Evolutionary conservation across 2,113 vertebrate genomes (phyloP).

Genomic region (Scomber scombrus): DNA sequence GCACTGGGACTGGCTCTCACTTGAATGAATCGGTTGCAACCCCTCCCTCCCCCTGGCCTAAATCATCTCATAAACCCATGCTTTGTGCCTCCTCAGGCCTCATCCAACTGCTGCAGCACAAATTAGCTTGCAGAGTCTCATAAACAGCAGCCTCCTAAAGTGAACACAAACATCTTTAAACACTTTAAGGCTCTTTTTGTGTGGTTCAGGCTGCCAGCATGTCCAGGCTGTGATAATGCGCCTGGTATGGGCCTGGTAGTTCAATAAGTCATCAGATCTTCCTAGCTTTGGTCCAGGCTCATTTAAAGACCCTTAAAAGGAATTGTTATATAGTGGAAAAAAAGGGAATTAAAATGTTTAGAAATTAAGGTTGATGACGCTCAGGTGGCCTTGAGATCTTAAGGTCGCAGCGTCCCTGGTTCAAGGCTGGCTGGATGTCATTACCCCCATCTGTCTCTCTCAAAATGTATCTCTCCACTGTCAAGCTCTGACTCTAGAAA

Average conservation of each 20-base stretch:
- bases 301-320: background rate
- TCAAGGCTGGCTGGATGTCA: background rate
- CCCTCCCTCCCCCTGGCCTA: conserved; percentile 36
- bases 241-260: conserved; percentile 17
- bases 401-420: background rate
- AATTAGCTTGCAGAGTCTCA: conserved; percentile 64
- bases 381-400: background rate
- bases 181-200: conserved; percentile 64
- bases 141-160: conserved; percentile 69
- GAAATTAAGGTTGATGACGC: background rate
- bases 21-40: conserved; percentile 56
- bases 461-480: background rate
- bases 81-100: conserved; percentile 60
- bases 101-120: conserved; percentile 65
- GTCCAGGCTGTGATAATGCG: conserved; percentile 48
- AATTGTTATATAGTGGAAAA: conserved; percentile 13
- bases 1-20: conserved; percentile 54
- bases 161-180: conserved; percentile 77
- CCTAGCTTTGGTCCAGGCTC: conserved; percentile 25
- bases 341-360: background rate
- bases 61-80: conserved; percentile 68
- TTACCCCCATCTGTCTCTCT: background rate
- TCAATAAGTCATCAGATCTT: conserved; percentile 15
- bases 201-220: conserved; percentile 61
- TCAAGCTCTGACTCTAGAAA: background rate